Conservation (phyloP, 2,113 vertebrate species). For the Hypocryptadius cinnamomeus region DNA sequence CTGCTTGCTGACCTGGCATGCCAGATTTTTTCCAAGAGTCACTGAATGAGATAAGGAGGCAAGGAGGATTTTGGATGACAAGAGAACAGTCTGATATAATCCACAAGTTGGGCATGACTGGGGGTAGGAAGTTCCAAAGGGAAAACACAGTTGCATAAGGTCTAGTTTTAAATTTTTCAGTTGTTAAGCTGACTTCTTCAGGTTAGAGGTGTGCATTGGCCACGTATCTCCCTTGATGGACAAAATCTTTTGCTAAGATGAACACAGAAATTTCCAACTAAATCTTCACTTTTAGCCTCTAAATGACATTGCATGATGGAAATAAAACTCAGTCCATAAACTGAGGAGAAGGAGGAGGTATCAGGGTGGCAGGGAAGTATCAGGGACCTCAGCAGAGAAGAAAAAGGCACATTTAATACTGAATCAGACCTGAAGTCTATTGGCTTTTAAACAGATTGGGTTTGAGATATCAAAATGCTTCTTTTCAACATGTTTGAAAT, state of each 20-base stretch:
- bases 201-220: not conserved
- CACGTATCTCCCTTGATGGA: rapidly evolving
- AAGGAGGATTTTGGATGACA: not conserved
- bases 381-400: not conserved
- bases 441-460: not conserved
- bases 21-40: not conserved
- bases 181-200: not conserved
- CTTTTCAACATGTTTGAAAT: not conserved
- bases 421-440: not conserved
- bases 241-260: not conserved
- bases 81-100: not conserved
- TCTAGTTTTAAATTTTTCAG: not conserved
- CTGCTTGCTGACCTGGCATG: not conserved
- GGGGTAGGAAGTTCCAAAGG: not conserved
- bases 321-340: not conserved
- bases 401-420: not conserved
- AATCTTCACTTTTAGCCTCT: not conserved
- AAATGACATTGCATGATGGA: not conserved
- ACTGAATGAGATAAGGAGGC: not conserved
- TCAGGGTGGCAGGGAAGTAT: not conserved
- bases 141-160: not conserved
- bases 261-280: not conserved
- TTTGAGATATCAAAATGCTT: not conserved
- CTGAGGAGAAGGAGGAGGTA: not conserved
- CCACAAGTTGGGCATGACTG: not conserved